Percentiles rank a stretch among this genome's conserved stretches.
Conservation (phyloP, 2,113 vertebrate species). For the Emydura subglobosa region DNA sequence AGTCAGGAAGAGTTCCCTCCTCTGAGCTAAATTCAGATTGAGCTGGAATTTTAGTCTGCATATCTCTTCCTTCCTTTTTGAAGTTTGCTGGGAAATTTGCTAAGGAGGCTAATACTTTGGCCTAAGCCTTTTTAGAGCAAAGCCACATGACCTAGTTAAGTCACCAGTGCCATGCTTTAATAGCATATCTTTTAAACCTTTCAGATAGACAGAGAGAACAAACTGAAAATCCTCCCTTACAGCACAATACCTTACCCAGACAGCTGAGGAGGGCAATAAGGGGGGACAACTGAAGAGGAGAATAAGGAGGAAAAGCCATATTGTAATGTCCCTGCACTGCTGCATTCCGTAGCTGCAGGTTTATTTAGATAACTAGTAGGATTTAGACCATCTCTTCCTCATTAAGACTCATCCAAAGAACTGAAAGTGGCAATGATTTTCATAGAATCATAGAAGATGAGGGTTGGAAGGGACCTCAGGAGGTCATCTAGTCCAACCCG, state of each 20-base stretch:
- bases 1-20: rapidly evolving
- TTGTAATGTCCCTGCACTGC: rapidly evolving
- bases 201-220: background rate
- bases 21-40: rapidly evolving
- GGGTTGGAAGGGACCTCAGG: too few relatives aligned
- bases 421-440: background rate
- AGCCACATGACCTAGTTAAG: conserved; percentile 66
- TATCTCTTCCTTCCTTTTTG: background rate
- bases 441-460: too few relatives aligned
- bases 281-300: rapidly evolving
- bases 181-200: conserved; percentile 4
- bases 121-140: conserved; percentile 39
- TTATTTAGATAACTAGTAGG: background rate
- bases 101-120: conserved; percentile 10
- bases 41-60: background rate
- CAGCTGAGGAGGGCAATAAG: rapidly evolving
- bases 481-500: too few relatives aligned
- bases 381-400: background rate
- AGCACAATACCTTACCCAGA: rapidly evolving
- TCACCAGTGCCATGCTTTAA: conserved; percentile 53
- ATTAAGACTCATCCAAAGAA: rapidly evolving
- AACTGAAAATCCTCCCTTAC: background rate
- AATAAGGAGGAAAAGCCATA: rapidly evolving
- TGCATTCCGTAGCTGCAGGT: background rate
- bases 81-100: background rate